Evolutionary conservation across 2,888 invertebrate species (phyloP).

Genomic region (Ormia ochracea): DNA sequence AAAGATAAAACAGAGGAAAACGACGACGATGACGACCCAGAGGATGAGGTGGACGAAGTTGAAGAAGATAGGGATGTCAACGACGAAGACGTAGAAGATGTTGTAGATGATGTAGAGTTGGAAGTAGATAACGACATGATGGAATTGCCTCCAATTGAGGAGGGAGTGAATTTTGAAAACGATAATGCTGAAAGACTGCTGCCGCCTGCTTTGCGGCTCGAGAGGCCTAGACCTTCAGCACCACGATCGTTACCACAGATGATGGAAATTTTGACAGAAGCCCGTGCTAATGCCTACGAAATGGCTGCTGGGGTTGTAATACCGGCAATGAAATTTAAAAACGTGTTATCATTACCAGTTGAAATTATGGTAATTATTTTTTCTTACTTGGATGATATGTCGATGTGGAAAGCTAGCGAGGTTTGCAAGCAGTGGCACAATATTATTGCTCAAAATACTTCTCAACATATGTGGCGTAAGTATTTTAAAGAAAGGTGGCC

Average conservation of each 20-base stretch:
- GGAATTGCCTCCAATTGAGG: slow-evolving; percentile 49
- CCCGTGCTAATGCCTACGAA: slow-evolving; percentile 68
- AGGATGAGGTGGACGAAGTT: slow-evolving; percentile 71
- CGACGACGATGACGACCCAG: slow-evolving; percentile 68
- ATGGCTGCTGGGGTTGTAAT: slow-evolving; percentile 54
- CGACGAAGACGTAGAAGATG: slow-evolving; percentile 68
- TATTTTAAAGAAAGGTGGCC: slow-evolving; percentile 90
- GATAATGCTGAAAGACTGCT: slow-evolving; percentile 41
- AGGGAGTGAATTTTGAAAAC: slow-evolving; percentile 35
- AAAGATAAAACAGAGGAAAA: slow-evolving; percentile 72
- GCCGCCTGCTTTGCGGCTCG: slow-evolving; percentile 66
- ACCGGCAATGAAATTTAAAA: slow-evolving; percentile 54
- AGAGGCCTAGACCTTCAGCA: slow-evolving; percentile 70
- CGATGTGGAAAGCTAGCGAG: slow-evolving; percentile 90
- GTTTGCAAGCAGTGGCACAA: slow-evolving; percentile 91
- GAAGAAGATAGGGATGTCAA: slow-evolving; percentile 65
- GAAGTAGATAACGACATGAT: slow-evolving; percentile 64
- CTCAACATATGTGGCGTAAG: slow-evolving; percentile 87
- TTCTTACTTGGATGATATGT: slow-evolving; percentile 92
- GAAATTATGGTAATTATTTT: slow-evolving; percentile 91
- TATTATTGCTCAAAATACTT: slow-evolving; percentile 86
- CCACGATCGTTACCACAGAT: slow-evolving; percentile 73
- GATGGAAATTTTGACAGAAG: slow-evolving; percentile 72
- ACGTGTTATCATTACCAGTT: slow-evolving; percentile 72
- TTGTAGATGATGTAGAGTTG: slow-evolving; percentile 66